phyloP scores from a whole-genome alignment of 2,113 vertebrate genomes.

The Polypterus senegalus region DNA sequence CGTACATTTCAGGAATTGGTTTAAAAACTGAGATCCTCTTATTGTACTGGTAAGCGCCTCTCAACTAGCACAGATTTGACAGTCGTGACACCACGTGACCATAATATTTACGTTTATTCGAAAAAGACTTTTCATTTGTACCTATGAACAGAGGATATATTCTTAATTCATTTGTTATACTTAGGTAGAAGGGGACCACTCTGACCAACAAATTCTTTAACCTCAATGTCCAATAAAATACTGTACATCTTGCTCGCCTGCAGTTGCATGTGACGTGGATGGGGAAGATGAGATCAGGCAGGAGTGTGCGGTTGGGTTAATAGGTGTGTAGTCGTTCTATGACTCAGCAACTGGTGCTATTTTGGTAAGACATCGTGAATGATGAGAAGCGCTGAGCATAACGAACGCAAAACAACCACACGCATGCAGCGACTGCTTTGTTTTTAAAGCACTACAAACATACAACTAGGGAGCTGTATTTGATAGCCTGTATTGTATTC shows the following conservation, averaged over 20 bases:
- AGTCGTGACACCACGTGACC: too few relatives aligned
- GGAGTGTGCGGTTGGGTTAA: background rate
- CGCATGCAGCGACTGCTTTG: background rate
- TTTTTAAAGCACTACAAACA: background rate
- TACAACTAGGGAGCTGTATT: background rate
- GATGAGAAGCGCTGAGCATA: background rate
- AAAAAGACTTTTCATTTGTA: too few relatives aligned
- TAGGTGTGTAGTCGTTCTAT: background rate
- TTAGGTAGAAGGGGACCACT: background rate
- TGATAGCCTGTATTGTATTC: background rate
- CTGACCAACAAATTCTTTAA: background rate
- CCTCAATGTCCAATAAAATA: background rate
- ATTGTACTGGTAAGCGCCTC: too few relatives aligned
- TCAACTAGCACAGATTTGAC: too few relatives aligned
- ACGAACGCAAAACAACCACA: background rate
- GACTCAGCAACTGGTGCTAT: constrained; percentile 6
- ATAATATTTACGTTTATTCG: too few relatives aligned
- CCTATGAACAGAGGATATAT: too few relatives aligned
- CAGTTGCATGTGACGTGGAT: too few relatives aligned
- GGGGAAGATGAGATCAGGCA: too few relatives aligned
- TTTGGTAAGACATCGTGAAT: background rate
- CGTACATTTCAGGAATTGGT: too few relatives aligned
- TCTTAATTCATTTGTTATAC: background rate
- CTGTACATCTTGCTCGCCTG: background rate
- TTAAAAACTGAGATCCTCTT: too few relatives aligned